Conservation (phyloP, 92 coral and sea anemone species). For the Phymanthus crucifer region DNA sequence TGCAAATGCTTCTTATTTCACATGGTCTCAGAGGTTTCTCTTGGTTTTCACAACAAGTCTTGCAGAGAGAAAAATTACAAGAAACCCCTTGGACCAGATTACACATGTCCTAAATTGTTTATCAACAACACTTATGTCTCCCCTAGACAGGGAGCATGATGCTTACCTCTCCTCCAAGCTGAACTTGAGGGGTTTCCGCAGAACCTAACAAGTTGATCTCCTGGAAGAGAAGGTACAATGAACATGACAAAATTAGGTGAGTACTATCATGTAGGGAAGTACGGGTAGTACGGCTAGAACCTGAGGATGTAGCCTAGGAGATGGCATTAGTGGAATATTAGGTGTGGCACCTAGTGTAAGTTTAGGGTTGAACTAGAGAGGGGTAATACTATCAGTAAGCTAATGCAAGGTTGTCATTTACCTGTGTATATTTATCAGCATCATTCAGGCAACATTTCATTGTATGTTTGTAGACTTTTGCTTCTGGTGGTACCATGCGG, state of each 20-base stretch:
- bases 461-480: slow-evolving; percentile 57
- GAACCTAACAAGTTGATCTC: slow-evolving; percentile 86
- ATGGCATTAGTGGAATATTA: no score
- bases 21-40: no score
- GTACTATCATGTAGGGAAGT: neutral
- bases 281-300: no score
- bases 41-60: no score
- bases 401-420: slow-evolving; percentile 1
- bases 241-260: neutral
- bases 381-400: neutral
- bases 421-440: slow-evolving; percentile 87
- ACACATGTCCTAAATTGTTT: neutral
- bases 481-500: slow-evolving; percentile 79
- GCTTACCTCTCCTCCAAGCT: slow-evolving; percentile 64
- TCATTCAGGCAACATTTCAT: slow-evolving; percentile 82
- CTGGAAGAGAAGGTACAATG: slow-evolving; percentile 37
- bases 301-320: no score
- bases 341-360: no score
- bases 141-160: neutral
- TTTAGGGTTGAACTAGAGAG: no score
- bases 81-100: no score
- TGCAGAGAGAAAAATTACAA: no score
- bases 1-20: no score
- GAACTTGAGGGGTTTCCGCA: slow-evolving; percentile 73
- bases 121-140: neutral